Conservation (phyloP, 35 echinoderm and acorn worm genomes). For the Eucidaris tribuloides region DNA sequence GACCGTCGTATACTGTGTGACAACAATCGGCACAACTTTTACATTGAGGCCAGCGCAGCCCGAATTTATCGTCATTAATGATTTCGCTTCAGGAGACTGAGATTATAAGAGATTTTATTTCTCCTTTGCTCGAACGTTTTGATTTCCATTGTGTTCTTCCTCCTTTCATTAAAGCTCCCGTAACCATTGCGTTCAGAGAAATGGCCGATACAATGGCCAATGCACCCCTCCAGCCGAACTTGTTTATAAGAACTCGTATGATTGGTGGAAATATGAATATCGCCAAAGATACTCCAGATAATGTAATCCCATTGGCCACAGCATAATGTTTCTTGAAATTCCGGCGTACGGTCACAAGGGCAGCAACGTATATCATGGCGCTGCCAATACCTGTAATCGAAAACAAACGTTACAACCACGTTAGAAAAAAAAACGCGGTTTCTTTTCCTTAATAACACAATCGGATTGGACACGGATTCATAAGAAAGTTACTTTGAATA, state of each 20-base stretch:
- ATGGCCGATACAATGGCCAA: not conserved
- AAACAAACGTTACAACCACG: too few relatives aligned
- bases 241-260: not conserved
- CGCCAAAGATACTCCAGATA: slow-evolving; percentile 1
- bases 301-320: not conserved
- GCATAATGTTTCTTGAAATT: not conserved
- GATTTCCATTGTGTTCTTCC: not conserved
- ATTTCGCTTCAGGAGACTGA: too few relatives aligned
- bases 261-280: slow-evolving; percentile 17
- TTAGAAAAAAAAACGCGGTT: too few relatives aligned
- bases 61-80: too few relatives aligned
- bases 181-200: not conserved
- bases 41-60: too few relatives aligned
- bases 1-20: too few relatives aligned
- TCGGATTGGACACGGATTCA: too few relatives aligned
- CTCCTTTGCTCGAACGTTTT: too few relatives aligned
- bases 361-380: slow-evolving; percentile 6
- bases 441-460: too few relatives aligned
- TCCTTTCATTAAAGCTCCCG: slow-evolving; percentile 11
- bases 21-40: too few relatives aligned
- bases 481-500: too few relatives aligned
- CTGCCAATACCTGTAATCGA: not conserved
- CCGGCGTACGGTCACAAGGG: not conserved
- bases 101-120: too few relatives aligned
- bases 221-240: slow-evolving; percentile 6